Base-by-base conservation (phyloP, 2,797 vertebrate genomes). In the Huso huso region DNA sequence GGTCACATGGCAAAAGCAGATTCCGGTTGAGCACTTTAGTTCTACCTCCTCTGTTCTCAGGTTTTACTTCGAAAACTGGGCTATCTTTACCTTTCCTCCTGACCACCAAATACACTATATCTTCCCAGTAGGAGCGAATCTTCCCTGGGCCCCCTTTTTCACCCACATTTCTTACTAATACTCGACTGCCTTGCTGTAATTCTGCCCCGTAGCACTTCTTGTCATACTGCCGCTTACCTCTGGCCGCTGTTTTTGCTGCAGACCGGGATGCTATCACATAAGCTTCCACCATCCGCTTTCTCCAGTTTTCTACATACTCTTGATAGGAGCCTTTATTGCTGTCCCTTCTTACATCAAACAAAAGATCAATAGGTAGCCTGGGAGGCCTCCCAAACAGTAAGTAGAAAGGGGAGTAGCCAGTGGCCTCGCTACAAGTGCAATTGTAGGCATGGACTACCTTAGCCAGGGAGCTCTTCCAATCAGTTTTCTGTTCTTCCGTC, bases 221-320 rank as follows among this genome's bases (percentile, higher is more conserved):
- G 61, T 62, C 61, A 62, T 62, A 62, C 10, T 62, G 61, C 15
- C 15, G 8, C 61, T 62, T 62, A 18, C 61, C 61, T 15, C 48
- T 62, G 9, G 61, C 48, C 6, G 7, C 15, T 18, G 10, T 1
- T 62, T 62, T 62, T 18, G 61, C 48, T 62, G 61, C n/a, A n/a
- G n/a, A n/a, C n/a, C n/a, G n/a, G n/a, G n/a, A n/a, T n/a, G n/a
- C n/a, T n/a, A n/a, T n/a, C n/a, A n/a, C n/a, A n/a, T n/a, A n/a
- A n/a, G n/a, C n/a, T n/a, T n/a, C n/a, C n/a, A n/a, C n/a, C n/a
- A n/a, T n/a, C n/a, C n/a, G n/a, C n/a, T n/a, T n/a, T n/a, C n/a
- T n/a, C n/a, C n/a, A n/a, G n/a, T n/a, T n/a, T n/a, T n/a, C n/a
- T n/a, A n/a, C n/a, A n/a, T n/a, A n/a, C n/a, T n/a, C n/a, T n/a